These are phyloP conservation scores for Chloebia gouldiae DNA, from an alignment of 2,113 vertebrate species.

Conservation along the genomic window DNA sequence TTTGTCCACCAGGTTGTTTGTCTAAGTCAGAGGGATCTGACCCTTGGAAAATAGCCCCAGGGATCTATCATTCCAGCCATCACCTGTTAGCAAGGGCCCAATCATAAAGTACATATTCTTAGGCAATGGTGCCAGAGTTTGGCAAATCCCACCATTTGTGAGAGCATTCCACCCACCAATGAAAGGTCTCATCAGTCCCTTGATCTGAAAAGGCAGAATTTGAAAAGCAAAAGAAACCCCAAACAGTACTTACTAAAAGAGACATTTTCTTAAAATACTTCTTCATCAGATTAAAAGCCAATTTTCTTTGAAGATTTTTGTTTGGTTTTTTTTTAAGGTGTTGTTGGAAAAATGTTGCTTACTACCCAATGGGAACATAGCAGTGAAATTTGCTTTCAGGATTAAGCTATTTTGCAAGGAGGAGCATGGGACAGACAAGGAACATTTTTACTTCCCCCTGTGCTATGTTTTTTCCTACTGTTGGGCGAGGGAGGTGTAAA, in stretches of 20 bases:
- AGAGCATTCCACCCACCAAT: not conserved
- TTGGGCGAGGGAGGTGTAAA: not conserved
- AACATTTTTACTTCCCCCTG: not conserved
- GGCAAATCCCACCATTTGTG: not conserved
- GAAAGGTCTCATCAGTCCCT: not conserved
- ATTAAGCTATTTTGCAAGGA: not conserved
- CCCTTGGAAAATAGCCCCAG: not conserved
- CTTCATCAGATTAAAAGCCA: not conserved
- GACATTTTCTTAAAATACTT: not conserved
- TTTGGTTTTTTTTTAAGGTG: not conserved
- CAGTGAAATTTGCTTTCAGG: not conserved
- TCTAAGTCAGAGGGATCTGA: not conserved
- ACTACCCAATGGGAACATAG: not conserved
- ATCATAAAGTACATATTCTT: accelerated
- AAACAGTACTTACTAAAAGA: not conserved
- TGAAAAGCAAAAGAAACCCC: not conserved
- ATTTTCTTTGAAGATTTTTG: not conserved
- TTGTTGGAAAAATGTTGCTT: not conserved
- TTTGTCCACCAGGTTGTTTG: not conserved
- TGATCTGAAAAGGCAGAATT: not conserved
- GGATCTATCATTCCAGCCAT: not conserved
- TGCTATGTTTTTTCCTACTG: not conserved
- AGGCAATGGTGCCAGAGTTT: not conserved
- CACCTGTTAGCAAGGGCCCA: not conserved
- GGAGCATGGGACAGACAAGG: not conserved